Base-by-base conservation (phyloP, 2,113 vertebrate species). In the Myotis brandtii region DNA sequence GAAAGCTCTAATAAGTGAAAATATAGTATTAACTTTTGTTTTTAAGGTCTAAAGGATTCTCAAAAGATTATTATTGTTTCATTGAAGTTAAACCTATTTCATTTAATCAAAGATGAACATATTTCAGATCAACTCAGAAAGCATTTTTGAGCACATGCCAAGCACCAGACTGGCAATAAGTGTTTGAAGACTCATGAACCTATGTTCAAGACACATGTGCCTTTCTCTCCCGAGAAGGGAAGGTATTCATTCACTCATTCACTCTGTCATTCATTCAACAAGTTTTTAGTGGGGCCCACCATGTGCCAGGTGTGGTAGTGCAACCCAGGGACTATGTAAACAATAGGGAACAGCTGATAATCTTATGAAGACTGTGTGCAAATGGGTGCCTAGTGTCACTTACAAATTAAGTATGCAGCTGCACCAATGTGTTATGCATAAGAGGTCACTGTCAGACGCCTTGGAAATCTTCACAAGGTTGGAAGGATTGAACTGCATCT, bases 71-170 rank as follows among this genome's bases (percentile, higher is more conserved):
- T 77, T 56, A 48, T 85, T 34, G 83, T 50, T 82, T 67, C 27
- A 37, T 79, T 7, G 72, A 86, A 73, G 16, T 67, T 34, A 89
- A 77, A 69, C 30, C 2, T 30, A 92, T 69, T 86, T 77, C 21
- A 20, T 56, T 85, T 46, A 66, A n/a, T 67, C 77, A 69, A 52
- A 87, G 32, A 64, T 75, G 25, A 83, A 23, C 8, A 3, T 40
- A 70, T 83, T 64, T 90, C 67, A 75, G 62, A 72, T 77, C 17
- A 95, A 56, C 81, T 89, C 62, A 67, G 87, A 95, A 85, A 94
- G 23, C 14, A 52, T 46, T 90, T 69, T n/a, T 66, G 93, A 69
- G 34, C 21, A 37, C n/a, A 23, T 72, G 17, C 40, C 50, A 93
- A 67, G 27, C 8, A 70, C 3, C 25, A 70, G 16, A 21, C 40